phyloP scores from a whole-genome alignment of 2,888 invertebrate species.

The Thelaira solivaga region DNA sequence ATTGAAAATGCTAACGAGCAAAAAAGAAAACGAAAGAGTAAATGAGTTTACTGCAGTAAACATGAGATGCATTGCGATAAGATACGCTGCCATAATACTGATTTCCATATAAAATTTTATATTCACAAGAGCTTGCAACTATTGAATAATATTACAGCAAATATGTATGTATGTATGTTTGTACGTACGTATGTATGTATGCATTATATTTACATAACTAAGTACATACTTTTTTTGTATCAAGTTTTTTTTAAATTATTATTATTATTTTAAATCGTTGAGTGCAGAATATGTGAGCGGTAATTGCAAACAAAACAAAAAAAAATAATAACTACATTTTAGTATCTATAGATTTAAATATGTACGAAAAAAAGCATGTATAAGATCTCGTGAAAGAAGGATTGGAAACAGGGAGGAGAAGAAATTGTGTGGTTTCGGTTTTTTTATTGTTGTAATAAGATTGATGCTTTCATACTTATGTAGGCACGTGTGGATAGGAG shows the following conservation, averaged over 20 bases:
- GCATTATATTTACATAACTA: neutral
- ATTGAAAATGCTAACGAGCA: neutral
- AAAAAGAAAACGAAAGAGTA: neutral
- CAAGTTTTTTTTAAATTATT: neutral
- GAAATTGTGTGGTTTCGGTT: neutral
- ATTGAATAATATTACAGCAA: neutral
- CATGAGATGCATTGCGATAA: neutral
- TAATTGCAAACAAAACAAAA: no score
- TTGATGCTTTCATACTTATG: neutral
- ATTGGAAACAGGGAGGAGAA: neutral
- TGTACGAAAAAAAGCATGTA: neutral
- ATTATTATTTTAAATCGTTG: neutral
- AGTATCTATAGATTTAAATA: no score
- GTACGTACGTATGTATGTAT: neutral
- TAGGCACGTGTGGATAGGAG: neutral
- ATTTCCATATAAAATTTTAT: neutral
- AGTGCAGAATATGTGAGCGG: neutral
- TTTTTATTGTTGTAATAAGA: neutral
- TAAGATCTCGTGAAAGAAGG: neutral
- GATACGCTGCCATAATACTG: no score
- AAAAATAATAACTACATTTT: neutral
- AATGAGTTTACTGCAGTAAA: neutral
- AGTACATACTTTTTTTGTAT: no score
- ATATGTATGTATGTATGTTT: neutral
- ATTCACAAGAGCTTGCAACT: neutral